Evolutionary conservation across 1,140 invertebrate species (phyloP), one percentile per base, ranked within the genome.

Genomic region (Ceratoteleas bidentatus): DNA sequence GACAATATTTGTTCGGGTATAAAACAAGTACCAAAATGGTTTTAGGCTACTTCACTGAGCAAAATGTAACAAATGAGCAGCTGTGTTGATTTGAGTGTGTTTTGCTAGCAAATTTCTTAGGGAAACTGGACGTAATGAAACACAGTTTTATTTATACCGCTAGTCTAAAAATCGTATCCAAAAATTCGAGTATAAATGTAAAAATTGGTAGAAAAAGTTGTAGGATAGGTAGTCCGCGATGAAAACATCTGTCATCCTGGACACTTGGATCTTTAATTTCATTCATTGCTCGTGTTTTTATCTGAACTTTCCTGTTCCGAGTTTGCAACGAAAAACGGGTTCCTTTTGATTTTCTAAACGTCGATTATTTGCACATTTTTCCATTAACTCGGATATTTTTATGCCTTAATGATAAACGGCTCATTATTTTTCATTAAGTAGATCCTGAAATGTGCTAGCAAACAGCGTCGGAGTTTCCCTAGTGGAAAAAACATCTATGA

Each of bases 31-130:
- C 58, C 24, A 24, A 24, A 64, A 74, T 54, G 49, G 38, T 47
- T 34, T n/a, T 43, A 34, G 15, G 52, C 32, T 34, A 40, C n/a
- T 38, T 47, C 11, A 58, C 34, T n/a, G 6, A 56, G 16, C 34
- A 13, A 40, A 60, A 70, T 60, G 54, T 43, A 57, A 24, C 24
- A 24, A 24, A 24, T 24, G 45, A 49, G 14, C 14, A 14, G 45
- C 24, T 52, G 13, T 1, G n/a, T 49, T 49, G 6, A 11, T 49
- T 49, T 43, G n/a, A 10, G 6, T 49, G 0, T n/a, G 45, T 40
- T 66, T 60, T 78, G 75, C 75, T 70, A 78, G 75, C 75, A 78
- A 47, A 70, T 78, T 70, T 78, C 65, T 33, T 6, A 0, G 38
- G 6, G 60, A 24, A 24, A 24, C 1, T 24, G 13, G 14, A 10